These are phyloP conservation scores for Nomada ruficornis DNA, from an alignment of 2,888 invertebrate species.

Conservation along the genomic window DNA sequence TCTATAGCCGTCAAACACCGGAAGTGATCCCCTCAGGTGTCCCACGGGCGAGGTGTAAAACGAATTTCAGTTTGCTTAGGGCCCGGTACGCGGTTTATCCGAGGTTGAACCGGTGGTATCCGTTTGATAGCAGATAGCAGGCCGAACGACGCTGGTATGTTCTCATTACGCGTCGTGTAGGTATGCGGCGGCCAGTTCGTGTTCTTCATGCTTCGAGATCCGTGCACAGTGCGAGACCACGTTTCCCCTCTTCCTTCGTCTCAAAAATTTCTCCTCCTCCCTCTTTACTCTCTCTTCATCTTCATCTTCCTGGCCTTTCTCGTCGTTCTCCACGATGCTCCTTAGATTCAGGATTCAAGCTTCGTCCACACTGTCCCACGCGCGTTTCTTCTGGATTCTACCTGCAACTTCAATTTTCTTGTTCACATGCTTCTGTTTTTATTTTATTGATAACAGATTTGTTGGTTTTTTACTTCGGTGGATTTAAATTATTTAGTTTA, in stretches of 20 bases:
- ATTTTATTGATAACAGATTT: no score
- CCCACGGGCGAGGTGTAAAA: conserved; percentile 12
- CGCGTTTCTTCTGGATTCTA: not conserved
- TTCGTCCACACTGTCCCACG: conserved; percentile 43
- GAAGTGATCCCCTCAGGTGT: no score
- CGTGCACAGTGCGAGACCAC: conserved; percentile 59
- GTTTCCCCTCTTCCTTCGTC: conserved; percentile 42
- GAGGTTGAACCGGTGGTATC: conserved; percentile 75
- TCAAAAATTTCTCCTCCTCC: conserved; percentile 21
- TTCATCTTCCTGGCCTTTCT: conserved; percentile 35
- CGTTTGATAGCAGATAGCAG: conserved; percentile 81
- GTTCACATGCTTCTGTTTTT: not conserved
- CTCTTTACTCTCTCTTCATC: conserved; percentile 32
- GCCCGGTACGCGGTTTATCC: conserved; percentile 66
- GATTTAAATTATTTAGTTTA: no score
- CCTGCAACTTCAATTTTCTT: not conserved
- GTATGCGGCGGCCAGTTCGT: conserved; percentile 80
- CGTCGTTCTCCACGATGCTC: conserved; percentile 24
- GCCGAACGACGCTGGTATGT: conserved; percentile 82
- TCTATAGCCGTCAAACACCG: no score
- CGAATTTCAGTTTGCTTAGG: conserved; percentile 59
- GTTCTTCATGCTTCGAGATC: conserved; percentile 69
- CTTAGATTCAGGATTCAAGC: conserved; percentile 42
- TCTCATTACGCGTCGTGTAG: conserved; percentile 84
- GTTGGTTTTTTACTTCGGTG: no score